Evolutionary conservation across 2,888 invertebrate species (phyloP).

Genomic region (Sinohyriopsis cumingii): DNA sequence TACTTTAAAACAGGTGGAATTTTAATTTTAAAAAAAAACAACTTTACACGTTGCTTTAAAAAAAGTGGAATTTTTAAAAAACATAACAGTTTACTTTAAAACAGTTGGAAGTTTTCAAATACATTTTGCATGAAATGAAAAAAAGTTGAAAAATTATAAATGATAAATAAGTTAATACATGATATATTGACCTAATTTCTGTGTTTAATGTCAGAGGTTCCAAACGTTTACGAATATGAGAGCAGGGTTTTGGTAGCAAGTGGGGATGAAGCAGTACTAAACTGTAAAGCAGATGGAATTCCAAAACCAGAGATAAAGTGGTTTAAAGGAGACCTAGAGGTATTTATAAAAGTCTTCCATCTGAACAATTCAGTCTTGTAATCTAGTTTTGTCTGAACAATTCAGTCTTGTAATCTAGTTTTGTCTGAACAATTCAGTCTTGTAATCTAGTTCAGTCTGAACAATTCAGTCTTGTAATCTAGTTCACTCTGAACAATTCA

Average conservation of each 20-base stretch:
- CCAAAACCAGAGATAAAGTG: constrained; percentile 68
- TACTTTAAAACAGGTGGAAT: no score
- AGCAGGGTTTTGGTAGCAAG: constrained; percentile 63
- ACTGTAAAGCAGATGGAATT: constrained; percentile 72
- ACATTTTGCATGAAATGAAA: not conserved
- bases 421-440: no score
- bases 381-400: not conserved
- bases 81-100: not conserved
- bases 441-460: no score
- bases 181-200: not conserved
- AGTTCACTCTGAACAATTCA: not conserved
- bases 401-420: not conserved
- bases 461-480: not conserved
- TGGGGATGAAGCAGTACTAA: constrained; percentile 63
- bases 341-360: constrained; percentile 14
- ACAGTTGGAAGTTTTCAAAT: not conserved
- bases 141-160: not conserved
- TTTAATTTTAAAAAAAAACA: no score
- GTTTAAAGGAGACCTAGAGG: constrained; percentile 62
- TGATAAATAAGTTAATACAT: not conserved
- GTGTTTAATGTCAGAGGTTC: constrained; percentile 52
- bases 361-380: not conserved
- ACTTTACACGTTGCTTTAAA: no score
- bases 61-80: no score
- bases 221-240: constrained; percentile 57